These are phyloP conservation scores for Machimus rusticus DNA, from an alignment of 2,888 invertebrate genomes.

Conservation along the genomic window DNA sequence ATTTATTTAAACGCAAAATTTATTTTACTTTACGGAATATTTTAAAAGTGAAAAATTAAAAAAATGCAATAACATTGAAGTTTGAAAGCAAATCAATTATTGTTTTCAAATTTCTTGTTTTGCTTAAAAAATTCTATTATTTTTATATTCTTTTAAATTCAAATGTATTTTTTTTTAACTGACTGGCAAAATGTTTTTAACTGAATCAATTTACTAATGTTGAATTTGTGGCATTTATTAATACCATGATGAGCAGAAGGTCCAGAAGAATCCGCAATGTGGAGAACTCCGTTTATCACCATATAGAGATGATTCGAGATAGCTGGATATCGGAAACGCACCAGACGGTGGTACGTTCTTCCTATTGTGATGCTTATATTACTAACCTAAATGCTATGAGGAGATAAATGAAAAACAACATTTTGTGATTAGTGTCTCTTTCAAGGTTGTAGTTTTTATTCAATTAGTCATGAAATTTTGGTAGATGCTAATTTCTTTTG, in stretches of 20 bases:
- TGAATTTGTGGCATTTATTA: constrained; percentile 49
- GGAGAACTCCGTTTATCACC: constrained; percentile 29
- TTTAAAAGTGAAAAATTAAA: neutral
- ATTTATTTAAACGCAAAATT: neutral
- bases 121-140: neutral
- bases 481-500: constrained; percentile 27
- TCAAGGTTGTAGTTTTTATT: constrained; percentile 46
- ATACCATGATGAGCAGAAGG: constrained; percentile 58
- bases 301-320: constrained; percentile 19
- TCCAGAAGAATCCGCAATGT: constrained; percentile 43
- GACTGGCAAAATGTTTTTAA: constrained; percentile 47
- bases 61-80: neutral
- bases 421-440: constrained; percentile 59
- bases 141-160: neutral
- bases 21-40: neutral
- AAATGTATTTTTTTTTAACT: constrained; percentile 41
- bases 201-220: constrained; percentile 39
- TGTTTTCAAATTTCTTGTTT: constrained; percentile 4
- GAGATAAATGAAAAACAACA: constrained; percentile 63
- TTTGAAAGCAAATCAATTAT: constrained; percentile 12
- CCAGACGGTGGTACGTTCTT: constrained; percentile 25
- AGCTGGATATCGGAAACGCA: constrained; percentile 30
- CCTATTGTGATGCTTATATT: constrained; percentile 43
- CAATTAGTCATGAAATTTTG: constrained; percentile 43
- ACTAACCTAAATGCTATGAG: constrained; percentile 61